Evolutionary conservation across 2,888 invertebrate genomes (phyloP), one percentile per base, ranked within the genome.

Genomic region (Megastigmus dorsalis): DNA sequence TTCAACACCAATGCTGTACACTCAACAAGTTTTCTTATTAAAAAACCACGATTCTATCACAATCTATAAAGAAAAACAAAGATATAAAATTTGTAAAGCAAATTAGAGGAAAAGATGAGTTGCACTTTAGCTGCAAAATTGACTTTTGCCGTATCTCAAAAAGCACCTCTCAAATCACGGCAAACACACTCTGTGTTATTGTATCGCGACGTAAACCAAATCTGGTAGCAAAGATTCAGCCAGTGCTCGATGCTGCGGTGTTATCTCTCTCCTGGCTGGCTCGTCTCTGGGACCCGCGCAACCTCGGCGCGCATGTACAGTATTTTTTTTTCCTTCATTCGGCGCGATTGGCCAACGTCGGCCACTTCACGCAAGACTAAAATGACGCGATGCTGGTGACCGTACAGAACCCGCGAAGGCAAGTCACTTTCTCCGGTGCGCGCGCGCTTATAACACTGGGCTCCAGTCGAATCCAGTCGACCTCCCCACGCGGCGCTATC

Each of bases 371-470:
- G 70, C 50, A 20, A 76, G 73, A 82, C 81, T 81, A 74, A 79
- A 71, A 74, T 28, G 52, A 73, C 70, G 41, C 43, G 55, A 41
- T 45, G 4, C 38, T 52, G 50, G 74, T 45, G 65, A 77, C 74
- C 69, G 66, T 71, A 75, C 36, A 59, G 72, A 78, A 77, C 45
- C 54, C 50, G 48, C 66, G 80, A 78, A 80, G 78, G 77, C 65
- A 67, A 74, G 69, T 43, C 48, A 80, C 82, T 82, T 82, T 82
- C 82, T 82, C 80, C 52, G n/a, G n/a, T n/a, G n/a, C n/a, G n/a
- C n/a, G n/a, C n/a, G n/a, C n/a, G n/a, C n/a, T n/a, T n/a, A n/a
- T n/a, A n/a, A n/a, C n/a, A n/a, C n/a, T n/a, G n/a, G n/a, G n/a
- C n/a, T n/a, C n/a, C n/a, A n/a, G n/a, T n/a, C n/a, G n/a, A n/a